Percentiles rank a stretch among this genome's conserved stretches.
Evolutionary conservation across 2,888 invertebrate species (phyloP).

Genomic region (Atherix ibis): DNA sequence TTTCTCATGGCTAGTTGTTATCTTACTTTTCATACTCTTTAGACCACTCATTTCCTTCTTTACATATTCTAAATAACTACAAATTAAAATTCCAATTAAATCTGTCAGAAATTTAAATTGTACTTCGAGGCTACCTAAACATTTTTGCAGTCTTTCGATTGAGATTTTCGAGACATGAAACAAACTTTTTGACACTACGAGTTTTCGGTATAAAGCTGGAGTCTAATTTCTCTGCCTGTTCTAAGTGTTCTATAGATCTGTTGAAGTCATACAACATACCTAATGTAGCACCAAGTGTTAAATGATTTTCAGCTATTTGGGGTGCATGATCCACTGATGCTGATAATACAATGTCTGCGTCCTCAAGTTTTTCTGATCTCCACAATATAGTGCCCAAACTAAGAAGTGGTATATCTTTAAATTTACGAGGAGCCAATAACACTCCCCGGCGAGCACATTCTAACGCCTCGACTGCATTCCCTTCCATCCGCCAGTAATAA

Average conservation of each 20-base stretch:
- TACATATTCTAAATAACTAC: conserved; percentile 29
- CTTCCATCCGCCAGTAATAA: conserved; percentile 29
- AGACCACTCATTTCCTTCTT: conserved; percentile 26
- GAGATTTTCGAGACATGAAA: conserved; percentile 24
- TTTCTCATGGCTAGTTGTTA: conserved; percentile 24
- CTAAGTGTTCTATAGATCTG: conserved; percentile 23
- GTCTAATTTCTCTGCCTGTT: conserved; percentile 24
- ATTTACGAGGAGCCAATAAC: conserved; percentile 22
- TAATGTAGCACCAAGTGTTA: conserved; percentile 24
- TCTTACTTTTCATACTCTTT: conserved; percentile 22
- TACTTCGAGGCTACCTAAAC: conserved; percentile 16
- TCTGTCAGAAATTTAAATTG: no score
- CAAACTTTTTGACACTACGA: conserved; percentile 23
- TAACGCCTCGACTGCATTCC: conserved; percentile 24
- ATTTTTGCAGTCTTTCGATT: conserved; percentile 25
- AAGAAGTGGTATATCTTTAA: conserved; percentile 24
- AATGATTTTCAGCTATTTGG: conserved; percentile 25
- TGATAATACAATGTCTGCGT: conserved; percentile 23
- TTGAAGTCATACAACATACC: conserved; percentile 28
- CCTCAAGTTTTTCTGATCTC: conserved; percentile 22
- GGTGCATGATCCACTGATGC: conserved; percentile 27
- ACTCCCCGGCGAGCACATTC: conserved; percentile 26
- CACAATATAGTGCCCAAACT: conserved; percentile 28
- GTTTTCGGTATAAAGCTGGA: conserved; percentile 22
- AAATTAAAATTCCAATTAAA: no score